Evolutionary conservation across 2,113 vertebrate genomes (phyloP), one percentile per base, ranked within the genome.

Genomic region (Madoqua kirkii): DNA sequence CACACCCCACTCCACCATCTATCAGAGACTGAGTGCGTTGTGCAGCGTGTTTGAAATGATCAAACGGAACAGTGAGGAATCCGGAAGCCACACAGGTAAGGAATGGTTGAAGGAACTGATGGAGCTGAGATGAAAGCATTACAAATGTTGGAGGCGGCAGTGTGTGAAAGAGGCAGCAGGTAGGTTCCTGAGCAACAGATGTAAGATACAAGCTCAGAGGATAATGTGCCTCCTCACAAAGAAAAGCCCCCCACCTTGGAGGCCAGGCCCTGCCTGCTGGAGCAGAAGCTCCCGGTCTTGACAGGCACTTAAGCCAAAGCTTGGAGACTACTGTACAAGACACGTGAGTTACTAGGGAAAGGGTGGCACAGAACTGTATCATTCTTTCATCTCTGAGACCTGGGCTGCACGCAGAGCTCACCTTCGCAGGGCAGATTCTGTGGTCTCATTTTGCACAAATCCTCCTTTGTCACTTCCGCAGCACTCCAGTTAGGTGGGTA

Each of bases 41-140:
- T 87, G 50, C 57, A 87, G 33, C 15, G 33, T 85, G 94, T 97
- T 92, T 96, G 8, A 95, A 96, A 79, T 13, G 13, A 74, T 79
- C 57, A 74, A 79, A 76, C n/a, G 7, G 87, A 90, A 67, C 10
- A 54, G 50, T 89, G 76, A 94, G 76, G 81, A 91, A 52, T 87
- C 82, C 29, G 15, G 82, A 88, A 95, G 50, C 54, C 48, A n/a
- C 19, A 40, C 4, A 83, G 60, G 54, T 48, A 74, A 93, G 43
- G 21, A 92, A 45, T 14, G 48, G 27, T 50, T 79, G 78, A 88
- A 95, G 85, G 57, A 81, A 60, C 10, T 25, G 23, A 57, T 33
- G 31, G n/a, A 45, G 9, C 55, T 78, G 85, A 95, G 89, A 92
- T 86, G 60, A 87, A 88, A 96, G 17, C 71, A 31, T 88, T 93